Conservation (phyloP, 2,113 vertebrate species). For the Rhineura floridana region DNA sequence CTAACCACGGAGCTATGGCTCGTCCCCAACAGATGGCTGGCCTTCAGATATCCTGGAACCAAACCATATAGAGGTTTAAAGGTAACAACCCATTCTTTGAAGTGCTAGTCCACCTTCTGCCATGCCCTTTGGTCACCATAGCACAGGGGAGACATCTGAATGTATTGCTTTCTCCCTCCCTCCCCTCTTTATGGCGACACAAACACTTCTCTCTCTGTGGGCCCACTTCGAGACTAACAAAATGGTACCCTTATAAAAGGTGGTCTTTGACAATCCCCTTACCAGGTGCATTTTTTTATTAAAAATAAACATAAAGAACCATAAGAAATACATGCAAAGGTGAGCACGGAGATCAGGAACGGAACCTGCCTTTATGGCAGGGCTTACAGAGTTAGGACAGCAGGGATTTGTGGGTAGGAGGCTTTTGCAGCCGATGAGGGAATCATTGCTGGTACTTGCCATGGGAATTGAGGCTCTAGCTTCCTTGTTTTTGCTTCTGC, state of each 20-base stretch:
- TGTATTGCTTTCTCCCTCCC: background rate
- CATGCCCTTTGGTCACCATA: no score
- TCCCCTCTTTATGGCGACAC: background rate
- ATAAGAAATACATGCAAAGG: slow-evolving; percentile 12
- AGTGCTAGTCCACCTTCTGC: background rate
- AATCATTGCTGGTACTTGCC: background rate
- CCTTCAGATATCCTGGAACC: background rate
- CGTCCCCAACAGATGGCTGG: no score
- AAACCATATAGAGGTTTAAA: background rate
- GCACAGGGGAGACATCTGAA: background rate
- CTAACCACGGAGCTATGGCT: no score
- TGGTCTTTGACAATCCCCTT: background rate
- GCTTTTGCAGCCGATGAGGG: background rate
- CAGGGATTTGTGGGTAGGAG: background rate
- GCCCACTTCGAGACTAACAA: background rate
- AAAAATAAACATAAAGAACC: slow-evolving; percentile 9
- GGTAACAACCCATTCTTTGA: background rate
- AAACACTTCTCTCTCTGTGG: background rate
- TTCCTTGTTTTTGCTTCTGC: background rate
- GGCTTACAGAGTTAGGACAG: background rate
- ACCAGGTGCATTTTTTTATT: slow-evolving; percentile 21
- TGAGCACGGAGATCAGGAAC: background rate
- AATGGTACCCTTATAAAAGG: background rate
- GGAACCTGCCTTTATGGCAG: background rate
- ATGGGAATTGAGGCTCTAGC: background rate